Base-by-base conservation (phyloP, 2,888 invertebrate species). In the Alloscopus bannaensis region DNA sequence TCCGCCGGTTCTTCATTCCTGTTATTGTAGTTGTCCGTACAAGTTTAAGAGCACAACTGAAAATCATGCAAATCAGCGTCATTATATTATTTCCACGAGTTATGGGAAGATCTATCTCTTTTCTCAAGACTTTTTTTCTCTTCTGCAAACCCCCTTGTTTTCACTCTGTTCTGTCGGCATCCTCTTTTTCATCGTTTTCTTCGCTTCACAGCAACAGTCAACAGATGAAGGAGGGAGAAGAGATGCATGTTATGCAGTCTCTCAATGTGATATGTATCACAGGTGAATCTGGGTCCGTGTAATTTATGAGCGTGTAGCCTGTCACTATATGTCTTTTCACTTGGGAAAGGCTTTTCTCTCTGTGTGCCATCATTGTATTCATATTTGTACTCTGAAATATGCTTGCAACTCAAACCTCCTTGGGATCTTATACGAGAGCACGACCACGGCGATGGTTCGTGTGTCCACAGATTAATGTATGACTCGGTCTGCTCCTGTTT, bases 221-320 rank as follows among this genome's bases (percentile, higher is more conserved):
- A n/a, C n/a, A n/a, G n/a, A n/a, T n/a, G n/a, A n/a, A n/a, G n/a
- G n/a, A n/a, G n/a, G n/a, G n/a, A n/a, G n/a, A 76, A 76, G 68
- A 77, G 69, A 64, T 77, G 52, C 77, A 69, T 77, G 70, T 40
- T 31, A 62, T 60, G 66, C 57, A 52, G 55, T n/a, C 55, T 77
- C 52, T 52, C 52, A 22, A 52, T 18, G 20, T 22, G 20, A 28
- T 64, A 28, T 42, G 36, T 76, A 76, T 68, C 69, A 69, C 68
- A 60, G 68, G 77, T 69, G 69, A 77, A 77, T 77, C 77, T 77
- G 55, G 77, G 77, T 64, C 77, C 59, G 40, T 28, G 77, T 77
- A 77, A 77, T 77, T 77, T 77, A 77, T 77, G 77, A 77, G 77
- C 77, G 64, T 77, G 77, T 77, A 60, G 50, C 69, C 59, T 77